Conservation (phyloP, 92 coral and sea anemone genomes). For the Parazoanthus atlanticus region DNA sequence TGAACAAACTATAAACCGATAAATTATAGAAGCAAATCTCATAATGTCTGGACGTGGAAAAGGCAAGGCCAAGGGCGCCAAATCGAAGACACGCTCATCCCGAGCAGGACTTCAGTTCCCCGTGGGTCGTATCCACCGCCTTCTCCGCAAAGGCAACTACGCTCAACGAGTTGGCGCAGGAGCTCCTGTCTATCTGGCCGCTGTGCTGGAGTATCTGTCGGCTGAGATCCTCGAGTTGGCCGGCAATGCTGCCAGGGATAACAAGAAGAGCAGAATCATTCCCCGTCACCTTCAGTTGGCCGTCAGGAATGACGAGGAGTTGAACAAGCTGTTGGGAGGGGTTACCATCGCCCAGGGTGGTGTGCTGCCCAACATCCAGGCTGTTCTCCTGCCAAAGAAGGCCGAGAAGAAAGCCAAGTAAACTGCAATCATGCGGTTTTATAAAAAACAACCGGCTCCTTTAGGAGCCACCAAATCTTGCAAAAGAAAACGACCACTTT, state of each 20-base stretch:
- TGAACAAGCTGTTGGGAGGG: too few relatives aligned
- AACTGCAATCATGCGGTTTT: slow-evolving; percentile 23
- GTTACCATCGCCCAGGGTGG: too few relatives aligned
- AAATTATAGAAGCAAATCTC: slow-evolving; percentile 4
- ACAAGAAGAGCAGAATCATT: background rate
- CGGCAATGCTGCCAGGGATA: background rate
- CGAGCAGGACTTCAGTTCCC: too few relatives aligned
- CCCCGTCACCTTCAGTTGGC: background rate
- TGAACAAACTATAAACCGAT: slow-evolving; percentile 19
- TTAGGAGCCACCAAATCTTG: slow-evolving; percentile 22
- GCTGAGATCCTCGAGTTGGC: slow-evolving; percentile 25
- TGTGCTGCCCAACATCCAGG: too few relatives aligned
- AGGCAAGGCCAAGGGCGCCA: slow-evolving; percentile 20
- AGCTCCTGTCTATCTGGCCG: too few relatives aligned
- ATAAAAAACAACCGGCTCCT: slow-evolving; percentile 19
- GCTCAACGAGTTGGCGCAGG: too few relatives aligned
- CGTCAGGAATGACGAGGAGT: background rate
- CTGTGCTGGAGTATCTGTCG: background rate
- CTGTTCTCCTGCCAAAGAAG: too few relatives aligned
- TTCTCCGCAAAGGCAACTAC: too few relatives aligned
- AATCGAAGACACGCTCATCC: background rate
- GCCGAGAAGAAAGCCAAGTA: slow-evolving; percentile 7
- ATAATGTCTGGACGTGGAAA: background rate
- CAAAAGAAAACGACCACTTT: slow-evolving; percentile 16
- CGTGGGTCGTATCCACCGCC: too few relatives aligned